phyloP scores from a whole-genome alignment of 2,797 vertebrate genomes.

The Pantherophis vulpinus region DNA sequence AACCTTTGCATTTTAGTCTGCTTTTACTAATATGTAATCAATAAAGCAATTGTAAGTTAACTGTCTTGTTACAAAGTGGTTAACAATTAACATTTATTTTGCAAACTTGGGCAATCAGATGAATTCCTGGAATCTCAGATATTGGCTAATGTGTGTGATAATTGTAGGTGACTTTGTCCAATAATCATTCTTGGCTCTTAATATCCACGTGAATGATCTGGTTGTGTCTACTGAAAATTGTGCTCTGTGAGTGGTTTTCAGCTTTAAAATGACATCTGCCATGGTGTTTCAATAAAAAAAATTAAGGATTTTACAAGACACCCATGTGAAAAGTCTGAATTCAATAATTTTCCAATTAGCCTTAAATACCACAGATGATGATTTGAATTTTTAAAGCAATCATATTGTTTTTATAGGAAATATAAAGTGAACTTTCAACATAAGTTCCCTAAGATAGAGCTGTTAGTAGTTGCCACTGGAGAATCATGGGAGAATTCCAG shows the following conservation, averaged over 20 bases:
- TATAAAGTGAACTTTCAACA: background rate
- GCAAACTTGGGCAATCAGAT: slow-evolving; percentile 20
- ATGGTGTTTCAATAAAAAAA: slow-evolving; percentile 43
- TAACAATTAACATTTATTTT: slow-evolving; percentile 52
- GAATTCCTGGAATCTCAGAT: slow-evolving; percentile 47
- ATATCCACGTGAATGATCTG: background rate
- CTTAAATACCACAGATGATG: background rate
- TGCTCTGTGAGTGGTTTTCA: slow-evolving; percentile 31
- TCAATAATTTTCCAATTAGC: background rate
- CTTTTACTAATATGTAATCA: slow-evolving; percentile 51
- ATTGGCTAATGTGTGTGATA: background rate
- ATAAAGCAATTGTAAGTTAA: slow-evolving; percentile 61
- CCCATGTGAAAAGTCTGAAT: background rate
- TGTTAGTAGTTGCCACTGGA: slow-evolving; percentile 19
- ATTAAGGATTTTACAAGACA: slow-evolving; percentile 24
- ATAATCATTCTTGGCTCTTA: slow-evolving; percentile 19
- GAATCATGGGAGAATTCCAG: background rate
- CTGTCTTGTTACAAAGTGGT: slow-evolving; percentile 50
- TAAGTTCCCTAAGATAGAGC: background rate
- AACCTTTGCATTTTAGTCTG: slow-evolving; percentile 58
- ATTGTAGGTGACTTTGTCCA: slow-evolving; percentile 24
- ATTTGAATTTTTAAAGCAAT: background rate
- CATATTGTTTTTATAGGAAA: background rate
- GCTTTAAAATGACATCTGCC: slow-evolving; percentile 36
- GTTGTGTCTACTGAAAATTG: slow-evolving; percentile 21